Evolutionary conservation across 2,888 invertebrate species (phyloP).

Genomic region (Carterocephalus palaemon): DNA sequence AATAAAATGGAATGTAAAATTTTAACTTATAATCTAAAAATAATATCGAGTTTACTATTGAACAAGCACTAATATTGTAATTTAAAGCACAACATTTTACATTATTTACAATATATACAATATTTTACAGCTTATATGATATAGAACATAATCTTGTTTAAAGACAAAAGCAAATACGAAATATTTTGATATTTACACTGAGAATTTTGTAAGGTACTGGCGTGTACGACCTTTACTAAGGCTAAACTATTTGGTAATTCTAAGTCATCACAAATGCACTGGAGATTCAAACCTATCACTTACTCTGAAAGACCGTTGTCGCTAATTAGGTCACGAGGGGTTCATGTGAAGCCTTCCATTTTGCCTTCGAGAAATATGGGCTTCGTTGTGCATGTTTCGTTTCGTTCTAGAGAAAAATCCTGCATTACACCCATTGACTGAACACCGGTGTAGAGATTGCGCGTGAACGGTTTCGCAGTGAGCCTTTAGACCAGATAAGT

Average conservation of each 20-base stretch:
- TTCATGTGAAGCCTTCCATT: conserved; percentile 51
- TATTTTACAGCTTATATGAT: conserved; percentile 14
- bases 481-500: conserved; percentile 81
- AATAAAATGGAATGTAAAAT: conserved; percentile 70
- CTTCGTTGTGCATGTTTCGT: conserved; percentile 86
- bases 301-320: conserved; percentile 27
- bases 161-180: conserved; percentile 18
- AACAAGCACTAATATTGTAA: conserved; percentile 10
- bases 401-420: conserved; percentile 88
- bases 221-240: conserved; percentile 36
- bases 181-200: conserved; percentile 26
- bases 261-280: conserved; percentile 71
- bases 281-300: conserved; percentile 39
- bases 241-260: conserved; percentile 58
- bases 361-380: conserved; percentile 72
- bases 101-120: conserved; percentile 22
- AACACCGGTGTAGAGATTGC: conserved; percentile 85
- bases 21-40: conserved; percentile 40
- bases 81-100: conserved; percentile 2
- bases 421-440: conserved; percentile 86
- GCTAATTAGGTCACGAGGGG: conserved; percentile 56
- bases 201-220: conserved; percentile 53
- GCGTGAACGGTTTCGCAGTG: conserved; percentile 85
- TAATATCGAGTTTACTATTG: conserved; percentile 11
- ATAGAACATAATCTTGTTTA: background rate